Percentiles rank a stretch among this genome's conserved stretches.
Evolutionary conservation across 2,888 invertebrate species (phyloP).

Genomic region (Phortica magna): DNA sequence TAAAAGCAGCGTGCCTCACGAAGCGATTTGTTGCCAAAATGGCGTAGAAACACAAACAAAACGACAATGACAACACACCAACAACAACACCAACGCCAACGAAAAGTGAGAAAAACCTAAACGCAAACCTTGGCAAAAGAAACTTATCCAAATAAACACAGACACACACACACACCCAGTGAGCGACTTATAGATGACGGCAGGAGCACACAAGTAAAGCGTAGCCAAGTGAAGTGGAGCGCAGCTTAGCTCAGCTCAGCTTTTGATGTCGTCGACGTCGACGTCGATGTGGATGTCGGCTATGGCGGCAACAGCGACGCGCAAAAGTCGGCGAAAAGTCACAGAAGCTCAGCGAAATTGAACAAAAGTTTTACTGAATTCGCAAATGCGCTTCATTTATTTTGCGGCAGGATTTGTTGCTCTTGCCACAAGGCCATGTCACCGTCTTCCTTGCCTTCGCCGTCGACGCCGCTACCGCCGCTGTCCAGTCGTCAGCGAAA

Average conservation of each 20-base stretch:
- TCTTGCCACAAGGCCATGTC: background rate
- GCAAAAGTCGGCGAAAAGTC: slow-evolving; percentile 33
- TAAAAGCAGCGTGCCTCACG: slow-evolving; percentile 12
- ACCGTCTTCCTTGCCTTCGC: background rate
- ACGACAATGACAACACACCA: background rate
- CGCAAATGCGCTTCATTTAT: slow-evolving; percentile 73
- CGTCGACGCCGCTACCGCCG: background rate
- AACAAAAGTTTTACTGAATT: slow-evolving; percentile 71
- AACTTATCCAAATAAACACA: background rate
- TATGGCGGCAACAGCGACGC: background rate
- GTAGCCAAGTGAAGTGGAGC: slow-evolving; percentile 24
- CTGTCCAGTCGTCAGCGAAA: background rate
- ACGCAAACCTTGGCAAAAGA: background rate
- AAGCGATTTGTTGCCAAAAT: slow-evolving; percentile 16
- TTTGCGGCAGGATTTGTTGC: slow-evolving; percentile 69
- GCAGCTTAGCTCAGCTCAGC: slow-evolving; percentile 15
- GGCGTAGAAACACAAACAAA: background rate
- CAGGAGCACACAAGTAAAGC: slow-evolving; percentile 20
- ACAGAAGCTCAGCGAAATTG: slow-evolving; percentile 52
- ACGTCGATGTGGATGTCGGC: background rate
- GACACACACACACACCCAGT: background rate
- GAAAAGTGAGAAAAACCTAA: slow-evolving; percentile 5
- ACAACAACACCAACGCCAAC: background rate
- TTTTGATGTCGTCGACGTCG: background rate
- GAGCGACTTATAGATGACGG: background rate